Base-by-base conservation (phyloP, 2,797 vertebrate genomes). In the Cossypha niveicapilla region DNA sequence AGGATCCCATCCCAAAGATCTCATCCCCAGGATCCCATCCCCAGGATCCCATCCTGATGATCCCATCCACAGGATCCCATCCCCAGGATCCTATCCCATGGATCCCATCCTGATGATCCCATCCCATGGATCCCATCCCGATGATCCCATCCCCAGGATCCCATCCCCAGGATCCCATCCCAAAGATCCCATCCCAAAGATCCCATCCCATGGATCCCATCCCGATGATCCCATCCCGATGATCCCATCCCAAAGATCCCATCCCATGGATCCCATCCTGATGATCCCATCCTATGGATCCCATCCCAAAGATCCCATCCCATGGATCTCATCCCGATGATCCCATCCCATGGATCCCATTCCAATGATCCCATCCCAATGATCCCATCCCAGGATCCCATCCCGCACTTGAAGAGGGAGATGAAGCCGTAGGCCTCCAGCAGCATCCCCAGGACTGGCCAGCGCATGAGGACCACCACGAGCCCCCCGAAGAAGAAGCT, bases 401-500 rank as follows among this genome's bases (percentile, higher is more conserved):
- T 1, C 39, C 27, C 4, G 0, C 35, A 99, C 99, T 96, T 98
- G 98, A 99, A 99, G 82, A 99, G 98, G 75, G 90, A 97, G 27
- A 99, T 53, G 92, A 99, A 99, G 21, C 99, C 99, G 0, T 99
- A 99, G 79, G 89, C 97, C 90, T 99, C 98, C 90, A 98, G 97
- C 41, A 98, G 23, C 98, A 99, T 99, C 34, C 99, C 99, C 65
- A 98, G 96, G 44, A 98, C 62, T 1, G 99, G 98, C 99, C 99
- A 99, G 8, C 97, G 97, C 91, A 98, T 95, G 18, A 99, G 97
- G n/a, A 99, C 98, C 1, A 99, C 82, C 14, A 95, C 9, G 48
- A 99, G 96, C 0, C 99, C 99, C 11, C 98, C 98, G 2, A 99
- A 89, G 93, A 99, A 99, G 97, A 99, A 99, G 65, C 98, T 96